These are phyloP conservation scores for Diplolepis rosae DNA, from an alignment of 2,888 invertebrate species.

Conservation along the genomic window DNA sequence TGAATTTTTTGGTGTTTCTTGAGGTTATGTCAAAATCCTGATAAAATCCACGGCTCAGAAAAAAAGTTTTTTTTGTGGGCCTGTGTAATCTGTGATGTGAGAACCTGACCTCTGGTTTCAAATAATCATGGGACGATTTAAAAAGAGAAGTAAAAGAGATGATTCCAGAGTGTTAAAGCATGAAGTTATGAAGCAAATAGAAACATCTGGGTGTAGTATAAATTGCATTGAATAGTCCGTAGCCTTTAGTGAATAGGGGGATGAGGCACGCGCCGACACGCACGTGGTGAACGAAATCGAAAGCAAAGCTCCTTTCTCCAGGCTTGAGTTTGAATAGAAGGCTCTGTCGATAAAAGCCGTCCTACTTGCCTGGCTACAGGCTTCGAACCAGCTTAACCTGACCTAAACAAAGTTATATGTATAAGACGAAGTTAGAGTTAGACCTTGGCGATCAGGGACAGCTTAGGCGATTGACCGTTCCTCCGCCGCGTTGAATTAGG, in stretches of 20 bases:
- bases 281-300: conserved; percentile 36
- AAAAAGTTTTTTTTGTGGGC: too few species aligned
- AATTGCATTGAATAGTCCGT: not conserved
- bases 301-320: conserved; percentile 32
- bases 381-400: conserved; percentile 39
- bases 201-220: not conserved
- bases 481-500: conserved; percentile 60
- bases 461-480: conserved; percentile 56
- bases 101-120: too few species aligned
- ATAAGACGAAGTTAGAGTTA: conserved; percentile 35
- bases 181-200: not conserved
- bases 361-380: conserved; percentile 9
- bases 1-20: too few species aligned
- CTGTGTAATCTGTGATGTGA: too few species aligned
- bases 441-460: conserved; percentile 63
- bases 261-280: conserved; percentile 35
- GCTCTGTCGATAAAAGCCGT: conserved; percentile 27
- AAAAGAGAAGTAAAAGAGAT: not conserved
- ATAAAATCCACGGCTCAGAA: too few species aligned
- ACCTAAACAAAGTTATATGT: conserved; percentile 42
- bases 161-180: not conserved
- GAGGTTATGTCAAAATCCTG: too few species aligned
- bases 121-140: too few species aligned
- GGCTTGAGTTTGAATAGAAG: conserved; percentile 3
- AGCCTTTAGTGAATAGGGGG: not conserved